Base-by-base conservation (phyloP, 2,797 vertebrate genomes). In the Cossypha caffra region DNA sequence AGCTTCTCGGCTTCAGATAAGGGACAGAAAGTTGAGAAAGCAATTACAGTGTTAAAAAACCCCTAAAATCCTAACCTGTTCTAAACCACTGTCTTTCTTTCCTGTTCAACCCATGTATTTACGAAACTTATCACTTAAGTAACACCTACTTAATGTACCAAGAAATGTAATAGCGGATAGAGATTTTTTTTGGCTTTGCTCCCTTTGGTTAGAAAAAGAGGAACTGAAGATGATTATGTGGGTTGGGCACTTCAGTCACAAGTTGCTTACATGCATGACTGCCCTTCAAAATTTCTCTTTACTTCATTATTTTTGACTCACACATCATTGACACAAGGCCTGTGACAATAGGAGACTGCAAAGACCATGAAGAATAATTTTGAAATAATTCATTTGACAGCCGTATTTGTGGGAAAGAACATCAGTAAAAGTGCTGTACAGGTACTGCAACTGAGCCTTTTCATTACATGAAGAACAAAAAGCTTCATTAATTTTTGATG, bases 171-270 rank as follows among this genome's bases (percentile, higher is more conserved):
- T 47, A 87, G 54, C 18, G 26, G 74, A 61, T 37, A 63, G 72
- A 85, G n/a, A 73, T 75, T 92, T 92, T 81, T 77, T 83, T 80
- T 51, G 62, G 57, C 72, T 89, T 81, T 73, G 48, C 50, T 91
- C 47, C 35, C 57, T 82, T 82, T 43, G 37, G 68, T 71, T 81
- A 68, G 38, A 85, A 86, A 93, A 94, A 92, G 92, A 96, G 91
- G 95, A 97, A 96, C 87, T 45, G 58, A 88, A 59, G 64, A 89
- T 64, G 82, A 93, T 88, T 91, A 77, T 62, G 33, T 72, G 88
- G 91, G 84, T 48, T 92, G 88, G 86, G 89, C 68, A 51, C 69
- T 88, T 88, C 82, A 91, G 95, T 96, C 91, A 94, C 91, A 92
- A 95, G 95, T 80, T 94, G 64, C 87, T 93, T 93, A 68, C 24